Conservation (phyloP, 1,140 invertebrate species). For the Caligus rogercresseyi region DNA sequence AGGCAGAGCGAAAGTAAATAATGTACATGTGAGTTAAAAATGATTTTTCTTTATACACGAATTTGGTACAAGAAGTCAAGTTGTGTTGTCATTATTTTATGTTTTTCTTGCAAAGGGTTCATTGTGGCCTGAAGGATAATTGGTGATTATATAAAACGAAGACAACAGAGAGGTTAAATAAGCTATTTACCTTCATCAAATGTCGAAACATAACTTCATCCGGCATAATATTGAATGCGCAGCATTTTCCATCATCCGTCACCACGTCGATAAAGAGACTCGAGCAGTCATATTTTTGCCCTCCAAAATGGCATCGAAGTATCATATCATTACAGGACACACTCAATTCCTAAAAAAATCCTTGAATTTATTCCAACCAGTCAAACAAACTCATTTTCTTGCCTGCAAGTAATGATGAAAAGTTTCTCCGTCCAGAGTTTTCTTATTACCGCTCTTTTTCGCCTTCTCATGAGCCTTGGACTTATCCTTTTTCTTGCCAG, state of each 20-base stretch:
- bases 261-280: neutral
- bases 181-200: neutral
- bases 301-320: constrained; percentile 10
- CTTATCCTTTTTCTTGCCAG: neutral
- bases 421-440: neutral
- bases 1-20: too few species aligned
- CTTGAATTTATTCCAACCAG: too few species aligned
- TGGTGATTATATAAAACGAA: too few species aligned
- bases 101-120: too few species aligned
- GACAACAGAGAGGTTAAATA: too few species aligned
- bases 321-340: neutral
- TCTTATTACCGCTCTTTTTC: neutral
- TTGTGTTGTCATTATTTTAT: too few species aligned
- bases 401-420: neutral
- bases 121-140: too few species aligned
- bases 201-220: constrained; percentile 2
- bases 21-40: too few species aligned
- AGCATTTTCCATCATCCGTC: constrained; percentile 14
- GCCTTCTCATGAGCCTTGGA: neutral
- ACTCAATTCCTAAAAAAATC: neutral
- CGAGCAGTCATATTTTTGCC: neutral
- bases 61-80: too few species aligned
- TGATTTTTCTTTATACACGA: too few species aligned
- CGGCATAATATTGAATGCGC: constrained; percentile 11
- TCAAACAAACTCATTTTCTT: neutral